phyloP scores from a whole-genome alignment of 2,797 vertebrate species.

The Syngnathus acus region DNA sequence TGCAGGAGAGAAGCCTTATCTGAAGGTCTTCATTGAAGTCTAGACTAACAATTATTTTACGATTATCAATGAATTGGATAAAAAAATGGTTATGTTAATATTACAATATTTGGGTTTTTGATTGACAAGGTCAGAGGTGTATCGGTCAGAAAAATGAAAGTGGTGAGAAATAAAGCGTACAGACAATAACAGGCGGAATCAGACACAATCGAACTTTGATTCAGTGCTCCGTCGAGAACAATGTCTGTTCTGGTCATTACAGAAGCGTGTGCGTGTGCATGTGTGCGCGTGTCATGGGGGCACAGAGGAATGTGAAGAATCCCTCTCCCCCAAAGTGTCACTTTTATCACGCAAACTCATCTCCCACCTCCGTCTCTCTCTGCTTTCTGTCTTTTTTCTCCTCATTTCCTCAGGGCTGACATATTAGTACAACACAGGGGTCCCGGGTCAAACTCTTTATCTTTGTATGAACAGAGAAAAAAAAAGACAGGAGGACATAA shows the following conservation, averaged over 20 bases:
- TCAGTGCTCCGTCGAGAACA: conserved; percentile 23
- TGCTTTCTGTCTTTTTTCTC: conserved; percentile 5
- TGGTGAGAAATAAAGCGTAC: conserved; percentile 3
- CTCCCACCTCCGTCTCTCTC: conserved; percentile 14
- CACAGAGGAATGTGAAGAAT: conserved; percentile 42
- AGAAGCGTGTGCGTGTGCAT: conserved; percentile 7
- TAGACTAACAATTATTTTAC: too few species aligned
- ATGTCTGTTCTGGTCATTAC: conserved; percentile 38
- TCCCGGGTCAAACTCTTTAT: conserved; percentile 35
- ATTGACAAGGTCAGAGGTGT: not conserved
- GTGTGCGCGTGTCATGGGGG: conserved; percentile 13
- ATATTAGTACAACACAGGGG: conserved; percentile 13
- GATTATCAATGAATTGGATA: too few species aligned
- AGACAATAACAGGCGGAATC: conserved; percentile 8
- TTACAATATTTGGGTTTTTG: not conserved
- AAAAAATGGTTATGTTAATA: not conserved
- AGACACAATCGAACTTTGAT: conserved; percentile 30
- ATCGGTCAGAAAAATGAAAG: conserved; percentile 7
- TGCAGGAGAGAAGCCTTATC: not conserved
- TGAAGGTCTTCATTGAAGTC: too few species aligned
- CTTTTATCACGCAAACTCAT: conserved; percentile 41
- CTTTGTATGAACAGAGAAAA: conserved; percentile 7
- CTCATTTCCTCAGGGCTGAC: conserved; percentile 3
- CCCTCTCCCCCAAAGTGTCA: conserved; percentile 30
- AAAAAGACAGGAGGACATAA: not conserved